Conservation (phyloP, 2,113 vertebrate genomes). For the Mormyrus lacerda region DNA sequence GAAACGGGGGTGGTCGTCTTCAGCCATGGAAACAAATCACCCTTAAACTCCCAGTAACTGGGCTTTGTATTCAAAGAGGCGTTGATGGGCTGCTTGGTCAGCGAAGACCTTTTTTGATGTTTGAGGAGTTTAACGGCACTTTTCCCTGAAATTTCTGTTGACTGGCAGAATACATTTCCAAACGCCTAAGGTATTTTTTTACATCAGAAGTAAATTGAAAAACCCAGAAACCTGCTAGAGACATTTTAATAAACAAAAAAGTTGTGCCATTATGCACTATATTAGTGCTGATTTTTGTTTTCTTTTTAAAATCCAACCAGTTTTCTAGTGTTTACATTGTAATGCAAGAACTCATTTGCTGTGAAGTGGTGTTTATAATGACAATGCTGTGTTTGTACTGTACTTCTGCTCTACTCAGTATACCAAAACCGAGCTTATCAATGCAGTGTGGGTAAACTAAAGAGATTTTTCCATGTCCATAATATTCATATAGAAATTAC, state of each 20-base stretch:
- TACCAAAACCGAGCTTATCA: slow-evolving; percentile 49
- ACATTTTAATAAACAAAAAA: slow-evolving; percentile 57
- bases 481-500: background rate
- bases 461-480: background rate
- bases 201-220: slow-evolving; percentile 6
- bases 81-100: slow-evolving; percentile 15
- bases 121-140: slow-evolving; percentile 15
- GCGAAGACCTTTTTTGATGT: slow-evolving; percentile 7
- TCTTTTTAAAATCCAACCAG: slow-evolving; percentile 67
- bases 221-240: background rate
- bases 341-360: slow-evolving; percentile 53
- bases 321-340: slow-evolving; percentile 84
- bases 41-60: background rate
- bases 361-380: slow-evolving; percentile 53
- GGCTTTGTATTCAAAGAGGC: slow-evolving; percentile 5
- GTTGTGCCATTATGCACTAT: slow-evolving; percentile 80
- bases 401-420: slow-evolving; percentile 37
- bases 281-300: slow-evolving; percentile 81
- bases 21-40: background rate
- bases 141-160: slow-evolving; percentile 21
- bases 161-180: slow-evolving; percentile 27
- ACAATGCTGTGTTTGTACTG: slow-evolving; percentile 53
- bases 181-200: slow-evolving; percentile 33
- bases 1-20: background rate
- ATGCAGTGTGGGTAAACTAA: background rate